phyloP scores from a whole-genome alignment of 2,888 invertebrate species.

The Nymphalis urticae region DNA sequence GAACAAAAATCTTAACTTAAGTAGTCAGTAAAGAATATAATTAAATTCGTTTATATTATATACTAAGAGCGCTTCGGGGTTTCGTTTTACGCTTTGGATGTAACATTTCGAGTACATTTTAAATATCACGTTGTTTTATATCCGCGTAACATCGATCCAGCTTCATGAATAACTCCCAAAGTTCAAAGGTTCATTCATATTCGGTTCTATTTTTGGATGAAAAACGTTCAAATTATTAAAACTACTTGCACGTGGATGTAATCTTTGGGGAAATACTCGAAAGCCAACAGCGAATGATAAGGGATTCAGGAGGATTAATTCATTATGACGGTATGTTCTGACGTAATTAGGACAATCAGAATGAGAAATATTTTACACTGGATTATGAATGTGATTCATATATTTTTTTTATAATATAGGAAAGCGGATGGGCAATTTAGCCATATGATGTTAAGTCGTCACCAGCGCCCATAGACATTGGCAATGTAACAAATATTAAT shows the following conservation, averaged over 20 bases:
- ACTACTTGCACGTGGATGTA: background rate
- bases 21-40: too few relatives aligned
- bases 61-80: too few relatives aligned
- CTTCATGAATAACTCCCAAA: slow-evolving; percentile 1
- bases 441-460: too few relatives aligned
- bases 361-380: background rate
- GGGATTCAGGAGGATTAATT: background rate
- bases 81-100: background rate
- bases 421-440: too few relatives aligned
- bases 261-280: background rate
- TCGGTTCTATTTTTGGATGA: slow-evolving; percentile 7
- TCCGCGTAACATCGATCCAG: background rate
- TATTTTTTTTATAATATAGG: too few relatives aligned
- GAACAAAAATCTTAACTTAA: too few relatives aligned
- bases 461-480: too few relatives aligned
- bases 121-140: slow-evolving; percentile 1
- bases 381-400: background rate
- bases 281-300: background rate
- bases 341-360: background rate
- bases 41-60: too few relatives aligned
- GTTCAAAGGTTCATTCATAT: slow-evolving; percentile 12
- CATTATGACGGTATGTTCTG: background rate
- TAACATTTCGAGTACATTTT: background rate
- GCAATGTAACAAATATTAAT: too few relatives aligned
- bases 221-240: slow-evolving; percentile 6